Evolutionary conservation across 2,888 invertebrate genomes (phyloP), one percentile per base, ranked within the genome.

Genomic region (Ochlodes sylvanus): DNA sequence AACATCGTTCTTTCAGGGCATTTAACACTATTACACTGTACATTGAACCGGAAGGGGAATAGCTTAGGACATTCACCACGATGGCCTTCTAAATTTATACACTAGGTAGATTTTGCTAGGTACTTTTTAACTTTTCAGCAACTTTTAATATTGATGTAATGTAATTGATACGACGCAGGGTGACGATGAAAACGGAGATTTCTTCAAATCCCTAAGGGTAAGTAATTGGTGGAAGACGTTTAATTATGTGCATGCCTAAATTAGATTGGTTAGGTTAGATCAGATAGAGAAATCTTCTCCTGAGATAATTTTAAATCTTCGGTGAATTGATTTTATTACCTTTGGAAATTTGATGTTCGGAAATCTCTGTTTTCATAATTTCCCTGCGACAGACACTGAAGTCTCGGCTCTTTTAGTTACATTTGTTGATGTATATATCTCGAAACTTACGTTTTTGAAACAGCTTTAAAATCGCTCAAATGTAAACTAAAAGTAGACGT

Each of bases 391-490:
- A 27, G 27, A 27, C 38, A 60, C 17, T 38, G 15, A 44, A 58
- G 34, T 17, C 64, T 21, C 52, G 58, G 52, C 42, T 55, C 58
- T 71, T 67, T 62, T 58, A 61, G 41, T 69, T 70, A 71, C 69
- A 62, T 67, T 74, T 68, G 56, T 69, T 68, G 57, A 72, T 73
- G 72, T 73, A 75, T 71, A 73, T 73, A 75, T 68, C 54, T 62
- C 9, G 62, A 68, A 63, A 68, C 61, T 75, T 73, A 68, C 74
- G 72, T 80, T 77, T 75, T 78, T 79, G 76, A 79, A 73, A 77
- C 86, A 86, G 86, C 87, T 86, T 82, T 82, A 83, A 82, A 81
- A 79, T 82, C 83, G 88, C 88, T 89, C 88, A 89, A 88, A 86
- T 74, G 76, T 78, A 72, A 77, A 80, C 76, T 76, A 75, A 77